These are phyloP conservation scores for Gymnogyps californianus DNA, from an alignment of 2,113 vertebrate species.

Conservation along the genomic window DNA sequence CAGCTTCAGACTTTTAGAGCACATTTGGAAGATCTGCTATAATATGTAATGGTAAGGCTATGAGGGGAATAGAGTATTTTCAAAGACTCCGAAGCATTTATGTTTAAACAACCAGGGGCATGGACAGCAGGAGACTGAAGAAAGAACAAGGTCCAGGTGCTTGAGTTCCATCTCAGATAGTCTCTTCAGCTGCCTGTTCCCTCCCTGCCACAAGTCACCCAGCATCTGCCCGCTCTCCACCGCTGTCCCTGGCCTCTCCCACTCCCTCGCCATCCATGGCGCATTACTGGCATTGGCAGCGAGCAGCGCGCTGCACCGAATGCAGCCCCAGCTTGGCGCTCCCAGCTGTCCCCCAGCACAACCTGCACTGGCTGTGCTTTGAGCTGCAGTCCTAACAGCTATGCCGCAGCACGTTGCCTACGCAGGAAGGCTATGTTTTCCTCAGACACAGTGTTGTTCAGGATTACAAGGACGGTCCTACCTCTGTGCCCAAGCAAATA, in stretches of 20 bases:
- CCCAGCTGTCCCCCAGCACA: background rate
- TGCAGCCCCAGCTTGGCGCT: rapidly evolving
- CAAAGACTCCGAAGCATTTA: background rate
- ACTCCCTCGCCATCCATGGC: too few relatives aligned
- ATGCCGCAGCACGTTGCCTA: background rate
- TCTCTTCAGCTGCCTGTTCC: background rate
- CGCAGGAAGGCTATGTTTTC: background rate
- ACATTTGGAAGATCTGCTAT: background rate
- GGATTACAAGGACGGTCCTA: background rate
- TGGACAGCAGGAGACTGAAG: background rate
- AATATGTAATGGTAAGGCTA: background rate
- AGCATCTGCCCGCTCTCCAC: background rate
- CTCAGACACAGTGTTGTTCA: background rate
- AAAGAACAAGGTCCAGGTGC: background rate
- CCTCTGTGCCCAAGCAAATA: background rate
- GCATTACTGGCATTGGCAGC: rapidly evolving
- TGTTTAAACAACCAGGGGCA: background rate
- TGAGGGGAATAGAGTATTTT: background rate
- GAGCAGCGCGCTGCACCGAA: rapidly evolving
- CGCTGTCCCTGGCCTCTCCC: background rate
- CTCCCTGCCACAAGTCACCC: background rate
- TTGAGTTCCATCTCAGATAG: background rate
- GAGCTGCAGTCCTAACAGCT: background rate
- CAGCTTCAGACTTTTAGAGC: background rate
- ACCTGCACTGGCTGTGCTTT: background rate